These are phyloP conservation scores for Anthoscopus minutus DNA, from an alignment of 2,113 vertebrate genomes.

Conservation along the genomic window DNA sequence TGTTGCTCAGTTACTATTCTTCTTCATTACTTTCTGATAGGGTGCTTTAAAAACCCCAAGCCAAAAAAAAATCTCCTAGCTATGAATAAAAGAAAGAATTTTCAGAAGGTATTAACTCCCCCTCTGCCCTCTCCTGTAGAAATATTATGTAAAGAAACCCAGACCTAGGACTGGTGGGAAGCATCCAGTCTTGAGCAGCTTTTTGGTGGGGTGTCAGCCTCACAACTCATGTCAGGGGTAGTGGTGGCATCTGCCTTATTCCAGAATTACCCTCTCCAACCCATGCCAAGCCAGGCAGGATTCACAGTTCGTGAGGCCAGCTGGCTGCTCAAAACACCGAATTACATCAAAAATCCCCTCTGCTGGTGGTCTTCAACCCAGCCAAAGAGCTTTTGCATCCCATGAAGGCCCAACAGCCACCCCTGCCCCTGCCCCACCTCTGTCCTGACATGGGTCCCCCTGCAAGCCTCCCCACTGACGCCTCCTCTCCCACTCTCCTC, in stretches of 20 bases:
- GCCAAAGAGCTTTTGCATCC: not conserved
- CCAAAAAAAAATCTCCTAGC: not conserved
- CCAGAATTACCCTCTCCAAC: rapidly evolving
- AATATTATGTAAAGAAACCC: not conserved
- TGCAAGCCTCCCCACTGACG: rapidly evolving
- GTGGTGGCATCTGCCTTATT: not conserved
- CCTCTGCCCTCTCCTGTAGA: not conserved
- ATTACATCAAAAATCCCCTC: not conserved
- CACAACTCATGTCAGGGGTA: not conserved
- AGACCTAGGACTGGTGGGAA: not conserved
- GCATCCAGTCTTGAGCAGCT: not conserved
- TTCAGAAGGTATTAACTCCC: conserved; percentile 4
- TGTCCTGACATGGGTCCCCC: rapidly evolving
- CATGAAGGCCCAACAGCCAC: rapidly evolving
- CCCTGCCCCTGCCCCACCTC: not conserved
- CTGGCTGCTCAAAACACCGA: not conserved
- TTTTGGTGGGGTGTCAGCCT: rapidly evolving
- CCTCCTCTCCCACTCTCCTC: not conserved
- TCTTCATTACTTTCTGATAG: not conserved
- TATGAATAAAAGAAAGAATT: conserved; percentile 5
- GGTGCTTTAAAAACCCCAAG: not conserved
- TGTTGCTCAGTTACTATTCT: not conserved
- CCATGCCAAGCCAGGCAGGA: not conserved
- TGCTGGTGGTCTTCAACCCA: not conserved
- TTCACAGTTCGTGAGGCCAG: too few species aligned